Percentiles rank a stretch among this genome's conserved stretches.
These are phyloP conservation scores for Acromyrmex echinatior DNA, from an alignment of 1,140 invertebrate genomes.

Conservation along the genomic window DNA sequence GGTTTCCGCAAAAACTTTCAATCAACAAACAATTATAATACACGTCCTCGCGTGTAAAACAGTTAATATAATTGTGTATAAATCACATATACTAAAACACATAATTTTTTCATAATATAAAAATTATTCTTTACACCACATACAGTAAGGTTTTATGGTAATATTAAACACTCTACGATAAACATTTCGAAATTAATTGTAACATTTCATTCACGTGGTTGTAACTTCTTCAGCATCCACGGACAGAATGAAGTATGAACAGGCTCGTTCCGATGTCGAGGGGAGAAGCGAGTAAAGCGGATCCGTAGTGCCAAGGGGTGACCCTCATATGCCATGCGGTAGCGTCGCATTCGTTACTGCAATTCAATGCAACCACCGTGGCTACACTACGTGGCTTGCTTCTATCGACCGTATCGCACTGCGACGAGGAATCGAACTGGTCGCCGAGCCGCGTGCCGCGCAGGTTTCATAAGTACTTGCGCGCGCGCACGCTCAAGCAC, in stretches of 20 bases:
- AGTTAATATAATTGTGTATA: neutral
- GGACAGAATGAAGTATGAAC: slow-evolving; percentile 70
- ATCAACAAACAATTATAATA: neutral
- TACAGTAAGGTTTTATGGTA: neutral
- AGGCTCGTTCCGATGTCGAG: neutral
- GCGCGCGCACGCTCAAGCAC: slow-evolving; percentile 52
- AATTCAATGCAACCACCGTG: slow-evolving; percentile 68
- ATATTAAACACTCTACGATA: neutral
- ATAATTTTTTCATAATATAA: neutral
- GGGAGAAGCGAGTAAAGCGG: slow-evolving; percentile 28
- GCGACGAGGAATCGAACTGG: slow-evolving; percentile 79
- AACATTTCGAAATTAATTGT: slow-evolving; percentile 6
- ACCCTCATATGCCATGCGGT: slow-evolving; percentile 27
- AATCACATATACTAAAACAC: neutral
- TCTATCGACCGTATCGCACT: slow-evolving; percentile 83
- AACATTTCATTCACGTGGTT: slow-evolving; percentile 23
- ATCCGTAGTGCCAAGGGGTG: neutral
- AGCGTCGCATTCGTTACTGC: slow-evolving; percentile 53
- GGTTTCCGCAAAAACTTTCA: neutral
- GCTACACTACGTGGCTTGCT: slow-evolving; percentile 64
- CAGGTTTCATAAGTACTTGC: slow-evolving; percentile 74
- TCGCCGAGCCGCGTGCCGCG: slow-evolving; percentile 77
- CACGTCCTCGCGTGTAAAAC: neutral
- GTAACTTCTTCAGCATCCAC: slow-evolving; percentile 65
- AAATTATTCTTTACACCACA: slow-evolving; percentile 13